Conservation (phyloP, 2,888 invertebrate species). For the Gryllus longicercus region DNA sequence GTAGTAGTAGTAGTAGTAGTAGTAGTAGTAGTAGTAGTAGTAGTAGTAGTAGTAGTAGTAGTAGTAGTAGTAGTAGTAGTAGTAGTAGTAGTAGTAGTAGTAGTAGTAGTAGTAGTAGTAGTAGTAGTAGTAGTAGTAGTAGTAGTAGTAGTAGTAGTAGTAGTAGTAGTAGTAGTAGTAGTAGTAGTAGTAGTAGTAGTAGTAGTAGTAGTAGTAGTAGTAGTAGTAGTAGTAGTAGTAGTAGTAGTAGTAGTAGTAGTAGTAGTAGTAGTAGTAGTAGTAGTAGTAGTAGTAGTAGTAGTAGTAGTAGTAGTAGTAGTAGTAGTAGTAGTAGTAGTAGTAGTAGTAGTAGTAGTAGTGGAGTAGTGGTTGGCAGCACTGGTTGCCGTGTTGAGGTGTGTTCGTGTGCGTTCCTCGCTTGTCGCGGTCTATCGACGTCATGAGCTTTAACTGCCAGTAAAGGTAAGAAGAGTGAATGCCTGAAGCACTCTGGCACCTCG, state of each 20-base stretch:
- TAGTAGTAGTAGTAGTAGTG: background rate
- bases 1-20: background rate
- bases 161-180: background rate
- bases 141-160: background rate
- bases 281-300: slow-evolving; percentile 12
- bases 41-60: background rate
- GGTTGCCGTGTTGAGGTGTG: too few species aligned
- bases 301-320: slow-evolving; percentile 2
- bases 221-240: background rate
- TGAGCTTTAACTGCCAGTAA: too few species aligned
- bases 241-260: background rate
- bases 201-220: background rate
- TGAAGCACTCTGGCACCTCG: background rate
- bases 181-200: background rate
- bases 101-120: background rate
- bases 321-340: slow-evolving; percentile 2
- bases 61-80: background rate
- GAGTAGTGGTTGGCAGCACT: too few species aligned
- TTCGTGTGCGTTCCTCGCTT: too few species aligned
- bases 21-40: background rate
- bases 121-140: background rate
- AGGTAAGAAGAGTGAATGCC: too few species aligned
- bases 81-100: background rate
- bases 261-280: slow-evolving; percentile 2
- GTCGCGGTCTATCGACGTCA: too few species aligned